Evolutionary conservation across 1,140 invertebrate species (phyloP), one percentile per base, ranked within the genome.

Genomic region (Chymomyza costata): DNA sequence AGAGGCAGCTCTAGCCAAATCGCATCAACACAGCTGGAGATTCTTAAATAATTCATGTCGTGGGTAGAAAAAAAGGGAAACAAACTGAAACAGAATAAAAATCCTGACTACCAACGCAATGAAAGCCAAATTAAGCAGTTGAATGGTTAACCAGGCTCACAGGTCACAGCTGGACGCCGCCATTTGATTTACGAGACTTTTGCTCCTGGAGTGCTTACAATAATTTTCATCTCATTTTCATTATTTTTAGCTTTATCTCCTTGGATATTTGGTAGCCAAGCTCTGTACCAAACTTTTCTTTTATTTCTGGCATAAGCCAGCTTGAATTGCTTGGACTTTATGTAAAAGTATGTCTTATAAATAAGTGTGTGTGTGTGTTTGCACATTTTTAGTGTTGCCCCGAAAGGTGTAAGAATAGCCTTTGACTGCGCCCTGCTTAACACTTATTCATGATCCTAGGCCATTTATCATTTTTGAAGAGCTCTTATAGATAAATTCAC

Each of bases 211-310:
- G 3, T 5, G 21, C 21, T 34, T 78, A 73, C 73, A 78, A 78
- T 78, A 78, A 78, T 78, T 78, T 80, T 78, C 67, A 78, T 67
- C 73, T 78, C 73, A 80, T 78, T 78, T 78, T 78, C 73, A 78
- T 78, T 78, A 73, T 63, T 53, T 58, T 74, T 32, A 37, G 46
- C 58, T 44, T 71, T 53, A 56, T 41, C 68, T 76, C 46, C 46
- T 30, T 11, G 37, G 71, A 71, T 71, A 76, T 76, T 76, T 76
- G 78, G n/a, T n/a, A n/a, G n/a, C n/a, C n/a, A 25, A 5, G 8
- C 21, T 25, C 3, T 25, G 3, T 25, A n/a, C 8, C 21, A 25
- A 25, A 5, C 8, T 25, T 25, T 25, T 25, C 8, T 8, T 8
- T 25, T 25, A 3, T 25, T 8, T 25, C 8, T 25, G 8, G 21